A percentile compares a stretch with the other conserved stretches of the same genome.
These are phyloP conservation scores for Haplotaxodon microlepis DNA, from an alignment of 2,113 vertebrate species.

Conservation along the genomic window DNA sequence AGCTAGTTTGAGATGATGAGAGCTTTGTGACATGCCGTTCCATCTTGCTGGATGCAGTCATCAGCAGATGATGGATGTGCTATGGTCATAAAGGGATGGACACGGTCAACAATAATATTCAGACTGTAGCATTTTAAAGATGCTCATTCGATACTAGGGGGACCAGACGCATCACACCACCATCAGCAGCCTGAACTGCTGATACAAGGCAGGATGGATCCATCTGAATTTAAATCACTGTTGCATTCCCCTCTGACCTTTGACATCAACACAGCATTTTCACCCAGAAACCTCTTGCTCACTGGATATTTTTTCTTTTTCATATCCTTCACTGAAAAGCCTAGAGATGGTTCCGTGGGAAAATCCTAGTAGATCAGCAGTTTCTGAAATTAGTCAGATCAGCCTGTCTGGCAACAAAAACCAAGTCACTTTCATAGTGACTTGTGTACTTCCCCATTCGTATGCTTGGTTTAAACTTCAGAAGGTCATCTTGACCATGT, in stretches of 20 bases:
- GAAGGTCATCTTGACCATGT: neutral
- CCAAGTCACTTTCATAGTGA: neutral
- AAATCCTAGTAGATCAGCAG: neutral
- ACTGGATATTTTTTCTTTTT: neutral
- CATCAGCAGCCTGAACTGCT: neutral
- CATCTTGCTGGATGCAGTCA: neutral
- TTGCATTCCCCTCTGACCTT: neutral
- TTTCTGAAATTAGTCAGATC: neutral
- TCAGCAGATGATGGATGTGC: neutral
- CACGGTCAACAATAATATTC: neutral
- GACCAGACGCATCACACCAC: accelerated
- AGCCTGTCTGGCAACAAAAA: neutral
- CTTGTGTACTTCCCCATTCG: neutral
- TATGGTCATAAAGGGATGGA: neutral
- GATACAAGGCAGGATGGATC: neutral
- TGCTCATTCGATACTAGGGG: neutral
- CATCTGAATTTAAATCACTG: neutral
- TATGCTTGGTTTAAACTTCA: neutral
- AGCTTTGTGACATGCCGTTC: neutral
- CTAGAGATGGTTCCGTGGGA: neutral
- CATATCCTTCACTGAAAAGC: neutral
- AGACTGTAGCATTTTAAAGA: neutral
- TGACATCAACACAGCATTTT: neutral
- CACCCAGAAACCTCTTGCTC: neutral
- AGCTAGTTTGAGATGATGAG: neutral